These are phyloP conservation scores for Proterorhinus semilunaris DNA, from an alignment of 2,113 vertebrate species.

Conservation along the genomic window DNA sequence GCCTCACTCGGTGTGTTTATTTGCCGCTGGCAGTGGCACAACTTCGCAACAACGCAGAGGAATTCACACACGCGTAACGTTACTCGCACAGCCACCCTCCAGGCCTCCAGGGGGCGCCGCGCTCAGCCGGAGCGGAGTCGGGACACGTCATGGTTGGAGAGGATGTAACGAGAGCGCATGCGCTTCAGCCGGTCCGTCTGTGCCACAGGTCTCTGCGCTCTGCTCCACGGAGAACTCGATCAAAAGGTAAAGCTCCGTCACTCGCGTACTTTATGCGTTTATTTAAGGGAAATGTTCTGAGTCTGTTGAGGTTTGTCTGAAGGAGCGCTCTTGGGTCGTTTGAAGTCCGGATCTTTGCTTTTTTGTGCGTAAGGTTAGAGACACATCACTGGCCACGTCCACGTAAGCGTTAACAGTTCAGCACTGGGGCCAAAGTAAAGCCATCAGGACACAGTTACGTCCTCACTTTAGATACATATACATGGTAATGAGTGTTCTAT, in stretches of 20 bases:
- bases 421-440: neutral
- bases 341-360: neutral
- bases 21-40: neutral
- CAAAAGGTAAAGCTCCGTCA: neutral
- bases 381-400: neutral
- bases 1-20: no score
- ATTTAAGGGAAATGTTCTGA: neutral
- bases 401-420: neutral
- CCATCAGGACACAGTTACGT: no score
- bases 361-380: neutral
- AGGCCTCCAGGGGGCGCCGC: slow-evolving; percentile 25
- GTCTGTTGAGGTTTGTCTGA: neutral
- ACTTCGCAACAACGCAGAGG: neutral
- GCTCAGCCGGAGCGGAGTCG: accelerated
- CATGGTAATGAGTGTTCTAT: no score
- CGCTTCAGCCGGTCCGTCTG: neutral
- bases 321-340: accelerated
- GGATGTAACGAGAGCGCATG: slow-evolving; percentile 32
- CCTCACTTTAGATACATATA: no score
- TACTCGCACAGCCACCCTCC: neutral
- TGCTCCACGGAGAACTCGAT: neutral
- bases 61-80: neutral
- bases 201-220: no score
- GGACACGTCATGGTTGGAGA: slow-evolving; percentile 52
- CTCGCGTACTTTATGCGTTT: neutral